These are phyloP conservation scores for Ailuropoda melanoleuca DNA, from an alignment of 2,113 vertebrate genomes.

Conservation along the genomic window DNA sequence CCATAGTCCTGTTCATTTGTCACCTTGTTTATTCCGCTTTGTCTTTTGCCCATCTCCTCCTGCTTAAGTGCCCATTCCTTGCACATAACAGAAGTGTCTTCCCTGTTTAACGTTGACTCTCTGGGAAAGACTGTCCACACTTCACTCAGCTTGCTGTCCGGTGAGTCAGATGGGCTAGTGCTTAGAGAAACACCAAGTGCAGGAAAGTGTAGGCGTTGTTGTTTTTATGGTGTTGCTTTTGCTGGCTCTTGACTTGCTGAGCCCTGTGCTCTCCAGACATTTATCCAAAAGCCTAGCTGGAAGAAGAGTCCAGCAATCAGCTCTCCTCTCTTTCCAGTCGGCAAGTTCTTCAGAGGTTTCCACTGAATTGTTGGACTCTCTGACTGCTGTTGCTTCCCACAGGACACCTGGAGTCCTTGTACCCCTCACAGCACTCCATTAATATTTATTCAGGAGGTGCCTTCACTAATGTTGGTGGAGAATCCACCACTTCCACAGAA, in stretches of 20 bases:
- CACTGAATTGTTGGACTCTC: background rate
- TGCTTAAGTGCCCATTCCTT: background rate
- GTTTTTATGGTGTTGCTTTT: background rate
- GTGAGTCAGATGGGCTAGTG: fast-evolving
- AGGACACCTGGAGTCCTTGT: background rate
- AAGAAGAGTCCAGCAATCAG: background rate
- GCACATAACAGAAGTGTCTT: background rate
- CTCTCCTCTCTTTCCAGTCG: background rate
- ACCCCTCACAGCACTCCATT: background rate
- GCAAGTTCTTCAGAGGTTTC: background rate
- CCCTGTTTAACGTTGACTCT: background rate
- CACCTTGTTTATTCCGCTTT: background rate
- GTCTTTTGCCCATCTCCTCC: background rate
- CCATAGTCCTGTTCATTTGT: fast-evolving
- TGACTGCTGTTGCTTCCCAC: background rate
- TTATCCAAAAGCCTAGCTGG: no score
- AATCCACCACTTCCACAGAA: background rate
- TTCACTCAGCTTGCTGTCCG: fast-evolving
- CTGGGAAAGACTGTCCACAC: fast-evolving
- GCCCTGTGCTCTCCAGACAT: background rate
- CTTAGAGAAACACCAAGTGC: background rate
- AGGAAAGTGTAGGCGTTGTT: fast-evolving
- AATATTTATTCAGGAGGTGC: background rate
- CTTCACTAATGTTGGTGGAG: background rate
- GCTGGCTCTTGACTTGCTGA: background rate